phyloP scores from a whole-genome alignment of 2,888 invertebrate genomes.

The Drosophila kuntzei region DNA sequence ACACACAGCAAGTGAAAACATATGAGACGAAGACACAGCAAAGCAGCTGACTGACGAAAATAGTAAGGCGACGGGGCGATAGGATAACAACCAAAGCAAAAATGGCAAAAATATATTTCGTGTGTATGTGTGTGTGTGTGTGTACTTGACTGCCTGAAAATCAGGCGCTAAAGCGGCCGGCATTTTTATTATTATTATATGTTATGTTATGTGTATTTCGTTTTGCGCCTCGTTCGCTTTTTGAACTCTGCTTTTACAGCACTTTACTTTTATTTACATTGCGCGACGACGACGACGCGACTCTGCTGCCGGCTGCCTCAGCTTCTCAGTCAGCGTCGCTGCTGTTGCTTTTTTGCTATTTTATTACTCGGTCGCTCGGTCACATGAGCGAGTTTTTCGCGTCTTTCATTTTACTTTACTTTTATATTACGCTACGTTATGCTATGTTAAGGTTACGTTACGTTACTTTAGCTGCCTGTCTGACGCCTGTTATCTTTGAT shows the following conservation, averaged over 20 bases:
- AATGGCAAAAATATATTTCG: slow-evolving; percentile 42
- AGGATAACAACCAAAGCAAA: slow-evolving; percentile 66
- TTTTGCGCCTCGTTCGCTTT: slow-evolving; percentile 56
- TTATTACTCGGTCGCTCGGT: slow-evolving; percentile 81
- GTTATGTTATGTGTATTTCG: slow-evolving; percentile 73
- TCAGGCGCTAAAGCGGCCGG: slow-evolving; percentile 78
- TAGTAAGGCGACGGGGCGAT: slow-evolving; percentile 58
- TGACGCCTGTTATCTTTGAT: slow-evolving; percentile 44
- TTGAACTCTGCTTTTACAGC: slow-evolving; percentile 62
- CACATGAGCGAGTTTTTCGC: slow-evolving; percentile 67
- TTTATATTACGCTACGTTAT: slow-evolving; percentile 47
- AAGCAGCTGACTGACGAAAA: slow-evolving; percentile 76
- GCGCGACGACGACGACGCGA: slow-evolving; percentile 41
- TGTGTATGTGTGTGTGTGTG: slow-evolving; percentile 29
- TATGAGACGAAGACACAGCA: slow-evolving; percentile 25
- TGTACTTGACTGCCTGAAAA: slow-evolving; percentile 51
- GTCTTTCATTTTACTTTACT: slow-evolving; percentile 57
- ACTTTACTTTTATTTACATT: slow-evolving; percentile 64
- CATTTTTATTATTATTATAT: slow-evolving; percentile 76
- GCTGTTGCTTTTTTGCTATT: slow-evolving; percentile 60
- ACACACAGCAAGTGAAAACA: slow-evolving; percentile 42
- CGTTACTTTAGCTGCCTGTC: slow-evolving; percentile 13
- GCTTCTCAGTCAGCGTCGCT: slow-evolving; percentile 7
- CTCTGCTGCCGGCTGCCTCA: slow-evolving; percentile 3
- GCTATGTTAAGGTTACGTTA: slow-evolving; percentile 29